phyloP scores from a whole-genome alignment of 2,797 vertebrate species.

The Argentina silus region DNA sequence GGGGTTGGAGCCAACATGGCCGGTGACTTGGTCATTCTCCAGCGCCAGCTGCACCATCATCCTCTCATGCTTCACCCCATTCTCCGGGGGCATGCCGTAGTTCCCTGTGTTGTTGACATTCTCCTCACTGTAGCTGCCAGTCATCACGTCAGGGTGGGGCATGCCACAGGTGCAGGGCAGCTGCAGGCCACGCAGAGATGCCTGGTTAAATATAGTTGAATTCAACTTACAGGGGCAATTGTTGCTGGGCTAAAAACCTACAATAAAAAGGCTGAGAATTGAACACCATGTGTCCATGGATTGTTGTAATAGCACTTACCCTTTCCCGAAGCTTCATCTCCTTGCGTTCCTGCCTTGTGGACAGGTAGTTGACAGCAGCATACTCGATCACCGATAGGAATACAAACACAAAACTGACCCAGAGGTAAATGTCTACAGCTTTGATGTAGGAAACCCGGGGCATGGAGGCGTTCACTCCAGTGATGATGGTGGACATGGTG shows the following conservation, averaged over 20 bases:
- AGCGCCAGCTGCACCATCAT: constrained; percentile 86
- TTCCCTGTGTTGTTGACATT: constrained; percentile 81
- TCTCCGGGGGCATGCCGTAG: constrained; percentile 79
- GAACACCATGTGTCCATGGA: too few relatives aligned
- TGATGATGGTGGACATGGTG: constrained; percentile 96
- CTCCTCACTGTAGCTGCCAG: constrained; percentile 83
- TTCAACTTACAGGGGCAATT: background rate
- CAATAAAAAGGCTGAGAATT: background rate
- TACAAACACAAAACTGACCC: constrained; percentile 95
- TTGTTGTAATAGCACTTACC: constrained; percentile 58
- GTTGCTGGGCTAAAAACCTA: background rate
- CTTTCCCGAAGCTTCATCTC: constrained; percentile 77
- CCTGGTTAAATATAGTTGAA: background rate
- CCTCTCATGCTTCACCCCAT: constrained; percentile 80
- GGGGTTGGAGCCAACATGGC: constrained; percentile 73
- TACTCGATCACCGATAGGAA: constrained; percentile 92
- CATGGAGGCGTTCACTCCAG: constrained; percentile 93
- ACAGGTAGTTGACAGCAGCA: constrained; percentile 89
- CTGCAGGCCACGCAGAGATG: constrained; percentile 58
- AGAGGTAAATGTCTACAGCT: constrained; percentile 93
- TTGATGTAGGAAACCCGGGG: constrained; percentile 95
- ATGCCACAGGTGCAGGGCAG: constrained; percentile 83
- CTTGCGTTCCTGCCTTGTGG: constrained; percentile 81
- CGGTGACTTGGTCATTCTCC: constrained; percentile 78
- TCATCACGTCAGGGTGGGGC: constrained; percentile 80